Conservation (phyloP, 2,888 invertebrate species). For the Lampropteryx suffumata region DNA sequence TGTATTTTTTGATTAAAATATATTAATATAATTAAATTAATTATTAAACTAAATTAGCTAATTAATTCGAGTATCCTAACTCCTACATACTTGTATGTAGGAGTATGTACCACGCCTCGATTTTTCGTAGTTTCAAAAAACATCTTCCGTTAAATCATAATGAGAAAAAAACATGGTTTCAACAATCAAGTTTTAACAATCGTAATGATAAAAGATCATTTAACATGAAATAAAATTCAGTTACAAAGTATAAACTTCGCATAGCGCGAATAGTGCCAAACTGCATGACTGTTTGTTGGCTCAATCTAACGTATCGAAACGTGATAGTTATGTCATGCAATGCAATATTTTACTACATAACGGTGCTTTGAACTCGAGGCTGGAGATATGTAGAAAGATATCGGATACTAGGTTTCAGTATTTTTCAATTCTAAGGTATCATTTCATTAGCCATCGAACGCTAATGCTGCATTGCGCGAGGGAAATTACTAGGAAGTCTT, state of each 20-base stretch:
- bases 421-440: slow-evolving; percentile 20
- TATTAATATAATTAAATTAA: no score
- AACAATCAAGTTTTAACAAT: no score
- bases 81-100: no score
- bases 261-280: slow-evolving; percentile 22
- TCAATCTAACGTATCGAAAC: slow-evolving; percentile 21
- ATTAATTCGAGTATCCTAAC: no score
- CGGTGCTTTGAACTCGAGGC: slow-evolving; percentile 1
- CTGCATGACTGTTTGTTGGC: slow-evolving; percentile 19
- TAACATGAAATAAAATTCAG: slow-evolving; percentile 12
- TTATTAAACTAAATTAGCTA: no score
- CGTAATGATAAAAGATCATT: background rate
- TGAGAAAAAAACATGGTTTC: background rate
- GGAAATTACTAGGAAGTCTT: slow-evolving; percentile 42
- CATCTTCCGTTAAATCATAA: background rate
- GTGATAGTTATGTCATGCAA: slow-evolving; percentile 17
- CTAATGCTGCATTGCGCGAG: slow-evolving; percentile 36
- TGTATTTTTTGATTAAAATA: no score
- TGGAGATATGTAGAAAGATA: background rate
- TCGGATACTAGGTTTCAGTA: background rate
- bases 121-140: no score
- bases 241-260: slow-evolving; percentile 14
- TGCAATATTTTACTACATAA: slow-evolving; percentile 9
- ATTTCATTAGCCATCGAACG: slow-evolving; percentile 27
- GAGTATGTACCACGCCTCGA: no score